A percentile compares a stretch with the other conserved stretches of the same genome.
phyloP scores from a whole-genome alignment of 2,113 vertebrate genomes.

The Erythrocercus mccallii region DNA sequence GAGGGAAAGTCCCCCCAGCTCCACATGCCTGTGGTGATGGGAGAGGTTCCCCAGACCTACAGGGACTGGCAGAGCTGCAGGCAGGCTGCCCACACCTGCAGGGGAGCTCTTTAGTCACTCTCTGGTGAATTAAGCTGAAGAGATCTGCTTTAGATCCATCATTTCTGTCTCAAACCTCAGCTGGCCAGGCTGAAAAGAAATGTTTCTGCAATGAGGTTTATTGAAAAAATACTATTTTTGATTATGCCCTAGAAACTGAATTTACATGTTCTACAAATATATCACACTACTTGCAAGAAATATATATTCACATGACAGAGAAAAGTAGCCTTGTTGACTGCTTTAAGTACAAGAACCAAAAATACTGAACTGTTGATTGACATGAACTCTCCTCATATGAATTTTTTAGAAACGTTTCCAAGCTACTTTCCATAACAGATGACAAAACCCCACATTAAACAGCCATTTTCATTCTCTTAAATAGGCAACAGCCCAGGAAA shows the following conservation, averaged over 20 bases:
- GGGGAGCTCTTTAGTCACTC: background rate
- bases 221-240: background rate
- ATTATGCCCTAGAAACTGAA: background rate
- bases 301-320: background rate
- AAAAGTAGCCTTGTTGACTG: background rate
- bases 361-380: background rate
- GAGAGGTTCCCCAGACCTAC: background rate
- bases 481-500: background rate
- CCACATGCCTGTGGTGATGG: background rate
- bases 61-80: background rate
- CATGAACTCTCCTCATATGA: background rate
- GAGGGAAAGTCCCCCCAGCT: background rate
- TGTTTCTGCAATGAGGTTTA: background rate
- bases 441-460: background rate
- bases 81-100: background rate
- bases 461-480: background rate
- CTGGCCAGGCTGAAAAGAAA: background rate
- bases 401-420: background rate
- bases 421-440: background rate
- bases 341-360: conserved; percentile 8
- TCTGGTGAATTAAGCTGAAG: background rate
- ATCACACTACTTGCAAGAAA: background rate
- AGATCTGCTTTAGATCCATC: background rate
- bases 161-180: background rate
- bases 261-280: background rate